These are phyloP conservation scores for Dryocosmus kuriphilus DNA, from an alignment of 2,888 invertebrate species.

Conservation along the genomic window DNA sequence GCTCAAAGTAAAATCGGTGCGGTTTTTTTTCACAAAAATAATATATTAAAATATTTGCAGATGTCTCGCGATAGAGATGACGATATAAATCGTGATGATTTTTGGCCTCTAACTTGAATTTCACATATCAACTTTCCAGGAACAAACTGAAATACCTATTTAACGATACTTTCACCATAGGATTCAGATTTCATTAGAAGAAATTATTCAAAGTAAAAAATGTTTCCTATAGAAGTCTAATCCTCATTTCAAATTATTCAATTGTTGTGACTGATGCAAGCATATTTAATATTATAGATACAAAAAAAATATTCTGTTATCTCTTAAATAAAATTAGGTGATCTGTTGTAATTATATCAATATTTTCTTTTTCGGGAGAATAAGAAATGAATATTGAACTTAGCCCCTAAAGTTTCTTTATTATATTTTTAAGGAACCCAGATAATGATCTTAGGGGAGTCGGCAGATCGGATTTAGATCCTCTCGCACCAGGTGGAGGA, in stretches of 20 bases:
- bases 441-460: conserved; percentile 73
- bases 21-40: conserved; percentile 31
- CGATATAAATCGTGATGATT: conserved; percentile 56
- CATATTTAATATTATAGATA: not conserved
- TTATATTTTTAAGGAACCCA: conserved; percentile 40
- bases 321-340: not conserved
- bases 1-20: conserved; percentile 48
- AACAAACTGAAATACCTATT: conserved; percentile 17
- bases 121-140: conserved; percentile 38
- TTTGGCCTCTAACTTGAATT: conserved; percentile 57
- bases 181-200: conserved; percentile 10
- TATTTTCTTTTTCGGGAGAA: not conserved
- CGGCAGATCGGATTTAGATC: conserved; percentile 89
- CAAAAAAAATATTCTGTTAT: not conserved
- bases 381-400: no score
- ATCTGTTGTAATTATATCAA: not conserved
- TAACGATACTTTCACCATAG: not conserved
- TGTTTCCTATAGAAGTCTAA: not conserved
- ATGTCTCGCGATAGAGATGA: conserved; percentile 61
- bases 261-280: not conserved
- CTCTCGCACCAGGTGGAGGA: conserved; percentile 82
- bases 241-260: not conserved
- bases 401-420: no score
- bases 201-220: conserved; percentile 12
- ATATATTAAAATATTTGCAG: conserved; percentile 58